These are phyloP conservation scores for Plebejus argus DNA, from an alignment of 2,888 invertebrate species.

Conservation along the genomic window DNA sequence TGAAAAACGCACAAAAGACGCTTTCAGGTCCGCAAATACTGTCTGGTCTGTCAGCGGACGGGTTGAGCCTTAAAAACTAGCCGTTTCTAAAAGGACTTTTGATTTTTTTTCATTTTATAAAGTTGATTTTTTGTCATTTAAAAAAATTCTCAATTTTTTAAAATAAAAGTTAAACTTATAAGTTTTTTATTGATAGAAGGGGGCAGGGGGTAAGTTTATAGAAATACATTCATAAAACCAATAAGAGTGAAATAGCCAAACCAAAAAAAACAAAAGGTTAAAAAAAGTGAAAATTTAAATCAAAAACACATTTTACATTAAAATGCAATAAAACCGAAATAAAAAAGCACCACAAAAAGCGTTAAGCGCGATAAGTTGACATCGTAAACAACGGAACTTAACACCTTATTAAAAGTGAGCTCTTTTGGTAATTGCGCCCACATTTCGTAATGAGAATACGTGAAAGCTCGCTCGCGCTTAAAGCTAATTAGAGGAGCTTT, in stretches of 20 bases:
- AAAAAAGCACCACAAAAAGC: conserved; percentile 5
- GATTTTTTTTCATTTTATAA: no score
- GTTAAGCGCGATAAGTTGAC: conserved; percentile 21
- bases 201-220: neutral
- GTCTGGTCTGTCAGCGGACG: neutral
- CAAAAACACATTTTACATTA: neutral
- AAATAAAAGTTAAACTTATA: no score
- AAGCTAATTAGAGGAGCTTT: conserved; percentile 69
- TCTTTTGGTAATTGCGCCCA: conserved; percentile 76
- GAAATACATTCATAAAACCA: neutral
- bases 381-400: conserved; percentile 64
- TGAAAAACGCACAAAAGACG: conserved; percentile 17
- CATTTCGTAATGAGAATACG: conserved; percentile 73
- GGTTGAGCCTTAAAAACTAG: neutral
- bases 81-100: neutral
- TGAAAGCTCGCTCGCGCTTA: conserved; percentile 59
- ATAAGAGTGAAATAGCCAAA: neutral
- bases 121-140: no score
- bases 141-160: no score
- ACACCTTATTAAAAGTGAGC: conserved; percentile 73
- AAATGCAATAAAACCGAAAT: neutral
- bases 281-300: neutral
- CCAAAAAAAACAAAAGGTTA: neutral
- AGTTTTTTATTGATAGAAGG: neutral
- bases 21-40: conserved; percentile 8